phyloP scores from a whole-genome alignment of 2,888 invertebrate genomes.

The Drosophila mimica region DNA sequence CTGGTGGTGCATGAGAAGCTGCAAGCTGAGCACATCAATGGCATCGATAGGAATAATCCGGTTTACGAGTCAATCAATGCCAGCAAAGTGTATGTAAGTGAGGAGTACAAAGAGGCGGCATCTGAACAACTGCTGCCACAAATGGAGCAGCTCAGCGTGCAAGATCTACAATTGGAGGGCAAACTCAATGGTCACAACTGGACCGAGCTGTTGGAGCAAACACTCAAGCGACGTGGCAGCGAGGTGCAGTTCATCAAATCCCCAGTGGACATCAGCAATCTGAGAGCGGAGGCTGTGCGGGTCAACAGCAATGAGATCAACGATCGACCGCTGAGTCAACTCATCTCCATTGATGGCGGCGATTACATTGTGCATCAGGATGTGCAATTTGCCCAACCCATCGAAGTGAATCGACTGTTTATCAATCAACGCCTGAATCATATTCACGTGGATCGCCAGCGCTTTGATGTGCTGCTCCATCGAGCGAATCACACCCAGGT shows the following conservation, averaged over 20 bases:
- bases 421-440: slow-evolving; percentile 85
- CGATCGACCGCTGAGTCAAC: slow-evolving; percentile 68
- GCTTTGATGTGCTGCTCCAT: slow-evolving; percentile 85
- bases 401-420: slow-evolving; percentile 83
- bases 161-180: slow-evolving; percentile 85
- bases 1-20: slow-evolving; percentile 73
- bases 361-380: slow-evolving; percentile 85
- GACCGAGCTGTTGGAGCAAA: slow-evolving; percentile 84
- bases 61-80: slow-evolving; percentile 76
- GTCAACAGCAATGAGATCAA: slow-evolving; percentile 73
- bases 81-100: slow-evolving; percentile 66
- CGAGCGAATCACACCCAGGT: slow-evolving; percentile 84
- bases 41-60: slow-evolving; percentile 57
- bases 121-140: slow-evolving; percentile 19
- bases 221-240: slow-evolving; percentile 85
- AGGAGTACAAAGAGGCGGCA: slow-evolving; percentile 36
- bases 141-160: slow-evolving; percentile 78
- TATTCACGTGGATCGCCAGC: slow-evolving; percentile 84
- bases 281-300: slow-evolving; percentile 80
- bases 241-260: slow-evolving; percentile 85
- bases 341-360: slow-evolving; percentile 84
- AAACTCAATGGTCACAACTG: slow-evolving; percentile 86
- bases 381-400: slow-evolving; percentile 84
- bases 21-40: slow-evolving; percentile 71
- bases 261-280: slow-evolving; percentile 61